These are phyloP conservation scores for Charina bottae DNA, from an alignment of 2,113 vertebrate species.

Conservation along the genomic window DNA sequence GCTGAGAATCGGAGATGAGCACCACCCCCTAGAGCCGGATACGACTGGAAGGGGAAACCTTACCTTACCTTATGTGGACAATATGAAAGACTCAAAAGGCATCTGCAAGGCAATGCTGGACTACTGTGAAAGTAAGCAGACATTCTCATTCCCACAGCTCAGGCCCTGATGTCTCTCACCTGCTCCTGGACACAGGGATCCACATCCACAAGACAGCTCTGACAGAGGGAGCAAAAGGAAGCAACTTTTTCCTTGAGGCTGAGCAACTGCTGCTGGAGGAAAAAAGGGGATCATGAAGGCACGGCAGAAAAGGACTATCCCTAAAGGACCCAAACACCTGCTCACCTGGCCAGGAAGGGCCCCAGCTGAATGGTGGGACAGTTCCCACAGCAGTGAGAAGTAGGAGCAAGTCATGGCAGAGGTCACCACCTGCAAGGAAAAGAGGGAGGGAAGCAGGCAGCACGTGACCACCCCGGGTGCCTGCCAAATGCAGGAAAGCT, in stretches of 20 bases:
- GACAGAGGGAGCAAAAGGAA: slow-evolving; percentile 77
- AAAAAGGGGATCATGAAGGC: not conserved
- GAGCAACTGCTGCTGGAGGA: slow-evolving; percentile 72
- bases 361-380: slow-evolving; percentile 61
- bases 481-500: not conserved
- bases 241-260: slow-evolving; percentile 70
- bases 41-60: no score
- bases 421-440: slow-evolving; percentile 76
- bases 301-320: not conserved
- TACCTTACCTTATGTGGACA: no score
- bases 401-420: slow-evolving; percentile 79
- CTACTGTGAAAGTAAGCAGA: not conserved
- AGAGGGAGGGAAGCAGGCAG: not conserved
- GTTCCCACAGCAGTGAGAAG: slow-evolving; percentile 84
- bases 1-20: no score
- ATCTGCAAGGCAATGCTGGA: not conserved
- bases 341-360: slow-evolving; percentile 72
- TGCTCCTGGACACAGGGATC: slow-evolving; percentile 77
- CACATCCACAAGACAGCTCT: slow-evolving; percentile 79
- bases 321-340: not conserved
- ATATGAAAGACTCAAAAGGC: not conserved
- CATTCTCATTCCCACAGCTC: rapidly evolving
- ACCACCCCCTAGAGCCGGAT: no score
- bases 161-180: slow-evolving; percentile 58
- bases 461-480: not conserved